phyloP scores from a whole-genome alignment of 2,113 vertebrate species.

The Xerus inauris region DNA sequence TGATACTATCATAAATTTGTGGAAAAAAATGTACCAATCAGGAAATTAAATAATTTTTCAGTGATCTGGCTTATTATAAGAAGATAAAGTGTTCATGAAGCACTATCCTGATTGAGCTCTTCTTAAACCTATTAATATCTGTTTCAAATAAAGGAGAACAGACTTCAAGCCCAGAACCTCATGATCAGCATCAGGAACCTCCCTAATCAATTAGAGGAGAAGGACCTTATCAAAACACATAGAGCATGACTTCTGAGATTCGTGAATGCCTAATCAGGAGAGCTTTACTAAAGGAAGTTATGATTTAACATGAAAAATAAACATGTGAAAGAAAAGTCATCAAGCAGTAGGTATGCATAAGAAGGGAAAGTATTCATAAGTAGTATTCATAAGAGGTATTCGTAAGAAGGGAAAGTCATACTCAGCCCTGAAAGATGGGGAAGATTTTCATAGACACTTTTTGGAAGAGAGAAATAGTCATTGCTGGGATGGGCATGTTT shows the following conservation, averaged over 20 bases:
- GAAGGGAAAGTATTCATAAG: no score
- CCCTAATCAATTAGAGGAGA: not conserved
- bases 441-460: not conserved
- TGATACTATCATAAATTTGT: not conserved
- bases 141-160: conserved; percentile 9
- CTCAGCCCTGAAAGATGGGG: not conserved
- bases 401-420: not conserved
- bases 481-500: not conserved
- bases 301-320: not conserved
- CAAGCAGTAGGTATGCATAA: not conserved
- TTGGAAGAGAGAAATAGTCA: not conserved
- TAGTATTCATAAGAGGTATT: not conserved
- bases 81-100: not conserved
- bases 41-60: not conserved
- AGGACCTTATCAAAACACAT: not conserved
- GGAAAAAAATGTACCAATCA: not conserved
- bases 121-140: not conserved
- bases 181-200: not conserved
- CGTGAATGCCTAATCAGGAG: not conserved
- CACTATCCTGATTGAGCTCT: not conserved
- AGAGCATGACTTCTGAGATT: not conserved
- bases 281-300: not conserved
- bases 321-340: not conserved
- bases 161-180: not conserved
- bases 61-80: not conserved